phyloP scores from a whole-genome alignment of 2,888 invertebrate species.

The Platerodrilus igneus region DNA sequence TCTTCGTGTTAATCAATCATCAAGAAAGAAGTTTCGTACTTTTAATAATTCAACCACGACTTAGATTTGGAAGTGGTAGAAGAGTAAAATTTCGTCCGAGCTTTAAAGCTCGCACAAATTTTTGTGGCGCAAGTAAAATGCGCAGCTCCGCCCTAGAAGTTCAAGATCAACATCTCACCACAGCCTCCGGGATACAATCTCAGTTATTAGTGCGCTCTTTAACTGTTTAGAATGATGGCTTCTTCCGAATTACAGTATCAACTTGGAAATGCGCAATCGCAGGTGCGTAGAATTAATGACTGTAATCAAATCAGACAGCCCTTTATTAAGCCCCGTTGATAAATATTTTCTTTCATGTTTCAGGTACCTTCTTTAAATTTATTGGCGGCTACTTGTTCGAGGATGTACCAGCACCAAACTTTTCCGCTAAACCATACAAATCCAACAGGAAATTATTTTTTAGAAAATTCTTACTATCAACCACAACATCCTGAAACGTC shows the following conservation, averaged over 20 bases:
- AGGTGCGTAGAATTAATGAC: slow-evolving; percentile 46
- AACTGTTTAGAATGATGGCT: slow-evolving; percentile 45
- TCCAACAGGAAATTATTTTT: too few relatives aligned
- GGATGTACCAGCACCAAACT: slow-evolving; percentile 40
- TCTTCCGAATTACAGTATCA: slow-evolving; percentile 43
- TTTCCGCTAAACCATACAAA: slow-evolving; percentile 37
- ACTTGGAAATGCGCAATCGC: slow-evolving; percentile 43
- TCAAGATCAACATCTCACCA: slow-evolving; percentile 43
- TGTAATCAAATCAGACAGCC: slow-evolving; percentile 43
- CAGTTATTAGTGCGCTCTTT: slow-evolving; percentile 48
- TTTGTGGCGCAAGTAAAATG: slow-evolving; percentile 44
- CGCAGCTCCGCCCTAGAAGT: slow-evolving; percentile 42
- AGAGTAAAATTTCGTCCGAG: too few relatives aligned
- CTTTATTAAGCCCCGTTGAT: slow-evolving; percentile 38
- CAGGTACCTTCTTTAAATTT: slow-evolving; percentile 45
- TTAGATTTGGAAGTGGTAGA: too few relatives aligned
- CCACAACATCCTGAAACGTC: too few relatives aligned
- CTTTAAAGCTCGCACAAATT: too few relatives aligned
- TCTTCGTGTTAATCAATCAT: too few relatives aligned
- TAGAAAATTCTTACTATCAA: too few relatives aligned
- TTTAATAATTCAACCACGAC: too few relatives aligned
- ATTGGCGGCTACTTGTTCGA: slow-evolving; percentile 42
- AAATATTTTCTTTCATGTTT: slow-evolving; percentile 24
- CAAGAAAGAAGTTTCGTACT: too few relatives aligned
- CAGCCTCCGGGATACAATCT: slow-evolving; percentile 41